Percentiles rank a stretch among this genome's conserved stretches.
These are phyloP conservation scores for Ardeotis arabs DNA, from an alignment of 2,113 vertebrate species.

Conservation along the genomic window DNA sequence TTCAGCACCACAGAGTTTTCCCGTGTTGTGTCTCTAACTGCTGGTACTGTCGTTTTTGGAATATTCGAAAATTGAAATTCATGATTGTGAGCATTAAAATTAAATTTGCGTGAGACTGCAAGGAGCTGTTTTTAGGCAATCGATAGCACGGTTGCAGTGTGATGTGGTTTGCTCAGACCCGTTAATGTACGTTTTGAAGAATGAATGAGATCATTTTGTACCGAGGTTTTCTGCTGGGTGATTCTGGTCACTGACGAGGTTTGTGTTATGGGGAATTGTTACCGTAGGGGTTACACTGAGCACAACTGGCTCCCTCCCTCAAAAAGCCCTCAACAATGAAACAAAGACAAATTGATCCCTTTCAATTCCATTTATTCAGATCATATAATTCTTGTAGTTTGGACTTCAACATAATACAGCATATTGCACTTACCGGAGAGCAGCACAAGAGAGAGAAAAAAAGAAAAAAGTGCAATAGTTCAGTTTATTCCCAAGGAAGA, in stretches of 20 bases:
- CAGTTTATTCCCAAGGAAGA: constrained; percentile 39
- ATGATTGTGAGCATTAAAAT: not conserved
- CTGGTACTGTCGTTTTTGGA: too few relatives aligned
- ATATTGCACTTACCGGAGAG: constrained; percentile 82
- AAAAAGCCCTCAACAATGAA: constrained; percentile 2
- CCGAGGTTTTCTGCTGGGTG: not conserved
- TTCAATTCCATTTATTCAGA: constrained; percentile 65
- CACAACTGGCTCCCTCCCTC: not conserved
- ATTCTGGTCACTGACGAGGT: not conserved
- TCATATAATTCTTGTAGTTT: constrained; percentile 10
- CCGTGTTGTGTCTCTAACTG: not conserved
- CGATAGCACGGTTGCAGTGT: rapidly evolving
- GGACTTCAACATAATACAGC: constrained; percentile 59
- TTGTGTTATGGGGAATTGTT: not conserved
- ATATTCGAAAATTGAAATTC: not conserved
- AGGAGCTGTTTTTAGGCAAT: not conserved
- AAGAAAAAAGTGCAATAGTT: constrained; percentile 57
- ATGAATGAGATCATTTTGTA: not conserved
- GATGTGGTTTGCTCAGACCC: rapidly evolving
- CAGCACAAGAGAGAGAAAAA: constrained; percentile 69
- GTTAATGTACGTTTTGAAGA: not conserved
- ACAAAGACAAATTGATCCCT: constrained; percentile 19
- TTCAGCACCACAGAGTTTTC: not conserved
- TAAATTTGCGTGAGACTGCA: not conserved
- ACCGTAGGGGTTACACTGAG: not conserved